Percentiles rank a stretch among this genome's conserved stretches.
Evolutionary conservation across 2,113 vertebrate species (phyloP).

Genomic region (Grallaria varia): DNA sequence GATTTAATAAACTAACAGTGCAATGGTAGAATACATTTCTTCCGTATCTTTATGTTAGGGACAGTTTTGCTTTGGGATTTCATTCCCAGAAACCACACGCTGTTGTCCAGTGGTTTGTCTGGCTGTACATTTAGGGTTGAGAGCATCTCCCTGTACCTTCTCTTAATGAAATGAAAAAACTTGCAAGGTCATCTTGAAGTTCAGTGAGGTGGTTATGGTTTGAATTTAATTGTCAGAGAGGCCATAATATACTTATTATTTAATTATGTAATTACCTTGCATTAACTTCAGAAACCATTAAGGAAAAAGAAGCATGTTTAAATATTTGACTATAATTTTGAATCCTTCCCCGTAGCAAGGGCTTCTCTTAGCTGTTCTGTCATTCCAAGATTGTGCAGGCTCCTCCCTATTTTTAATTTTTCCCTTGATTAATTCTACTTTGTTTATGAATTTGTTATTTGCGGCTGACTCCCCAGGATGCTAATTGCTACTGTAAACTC

Average conservation of each 20-base stretch:
- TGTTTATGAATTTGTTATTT: slow-evolving; percentile 65
- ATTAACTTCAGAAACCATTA: slow-evolving; percentile 5
- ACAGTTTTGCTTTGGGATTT: neutral
- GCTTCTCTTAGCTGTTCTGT: slow-evolving; percentile 2
- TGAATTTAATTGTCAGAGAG: neutral
- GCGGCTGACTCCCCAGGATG: slow-evolving; percentile 58
- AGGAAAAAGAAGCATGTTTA: neutral
- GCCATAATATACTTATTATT: neutral
- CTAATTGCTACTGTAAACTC: slow-evolving; percentile 67
- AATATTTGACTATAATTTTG: slow-evolving; percentile 32
- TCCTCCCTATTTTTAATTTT: slow-evolving; percentile 64
- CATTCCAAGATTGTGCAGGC: slow-evolving; percentile 37
- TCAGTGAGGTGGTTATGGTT: neutral
- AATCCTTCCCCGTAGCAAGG: slow-evolving; percentile 1
- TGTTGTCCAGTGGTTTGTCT: neutral
- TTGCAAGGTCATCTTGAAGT: neutral
- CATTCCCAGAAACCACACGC: neutral
- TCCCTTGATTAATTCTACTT: slow-evolving; percentile 63
- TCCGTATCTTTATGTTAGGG: neutral
- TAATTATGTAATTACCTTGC: slow-evolving; percentile 7
- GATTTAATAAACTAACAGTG: neutral
- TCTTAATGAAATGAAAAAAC: neutral
- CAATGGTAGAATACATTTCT: neutral
- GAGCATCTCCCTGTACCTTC: neutral
- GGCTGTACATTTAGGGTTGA: neutral